A percentile compares a stretch with the other conserved stretches of the same genome.
Conservation (phyloP, 2,113 vertebrate species). For the Chloropsis cyanopogon region DNA sequence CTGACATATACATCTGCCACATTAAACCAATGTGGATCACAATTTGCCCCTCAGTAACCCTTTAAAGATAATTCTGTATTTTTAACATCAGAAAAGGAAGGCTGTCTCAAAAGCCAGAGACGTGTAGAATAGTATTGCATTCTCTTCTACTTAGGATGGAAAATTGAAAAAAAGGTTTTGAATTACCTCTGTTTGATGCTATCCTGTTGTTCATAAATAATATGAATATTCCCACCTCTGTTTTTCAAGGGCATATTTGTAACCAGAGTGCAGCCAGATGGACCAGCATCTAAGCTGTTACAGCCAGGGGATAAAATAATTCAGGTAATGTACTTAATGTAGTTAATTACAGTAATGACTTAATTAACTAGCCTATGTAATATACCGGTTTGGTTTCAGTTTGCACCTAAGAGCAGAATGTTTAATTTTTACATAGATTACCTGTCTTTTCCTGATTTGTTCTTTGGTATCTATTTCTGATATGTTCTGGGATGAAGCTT, state of each 20-base stretch:
- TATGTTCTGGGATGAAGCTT: neutral
- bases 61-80: neutral
- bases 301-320: constrained; percentile 96
- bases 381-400: neutral
- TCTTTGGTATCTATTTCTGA: neutral
- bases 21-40: neutral
- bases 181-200: neutral
- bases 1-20: neutral
- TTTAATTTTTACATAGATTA: neutral
- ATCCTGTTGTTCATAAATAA: neutral
- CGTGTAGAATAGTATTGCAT: neutral
- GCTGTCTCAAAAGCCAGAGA: neutral
- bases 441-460: neutral
- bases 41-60: neutral
- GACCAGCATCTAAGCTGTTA: constrained; percentile 90
- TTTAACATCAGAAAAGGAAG: neutral
- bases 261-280: constrained; percentile 94
- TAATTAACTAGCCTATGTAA: neutral
- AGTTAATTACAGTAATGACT: neutral
- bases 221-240: neutral
- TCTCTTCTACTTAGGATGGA: neutral
- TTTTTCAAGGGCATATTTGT: constrained; percentile 93
- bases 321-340: constrained; percentile 73
- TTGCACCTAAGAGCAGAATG: neutral
- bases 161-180: neutral